Conservation (phyloP, 2,888 invertebrate genomes). For the Baronia brevicornis region DNA sequence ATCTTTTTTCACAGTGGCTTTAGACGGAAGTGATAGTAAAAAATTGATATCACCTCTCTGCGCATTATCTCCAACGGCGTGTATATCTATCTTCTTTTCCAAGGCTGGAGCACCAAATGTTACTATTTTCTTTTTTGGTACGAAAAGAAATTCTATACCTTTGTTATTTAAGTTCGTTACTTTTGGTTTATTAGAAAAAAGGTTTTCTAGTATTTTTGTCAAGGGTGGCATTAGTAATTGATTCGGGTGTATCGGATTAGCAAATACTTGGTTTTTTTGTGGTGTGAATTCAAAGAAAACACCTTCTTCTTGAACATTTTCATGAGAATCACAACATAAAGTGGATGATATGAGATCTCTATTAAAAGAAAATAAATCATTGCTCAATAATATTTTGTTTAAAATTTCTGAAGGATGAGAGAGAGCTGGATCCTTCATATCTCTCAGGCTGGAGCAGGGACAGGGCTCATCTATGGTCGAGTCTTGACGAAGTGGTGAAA, state of each 20-base stretch:
- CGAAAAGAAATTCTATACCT: constrained; percentile 49
- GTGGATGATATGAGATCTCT: constrained; percentile 39
- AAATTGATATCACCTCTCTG: constrained; percentile 33
- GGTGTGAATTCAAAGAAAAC: constrained; percentile 43
- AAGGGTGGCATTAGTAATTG: constrained; percentile 30
- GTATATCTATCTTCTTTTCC: constrained; percentile 32
- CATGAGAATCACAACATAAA: constrained; percentile 55
- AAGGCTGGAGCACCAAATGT: constrained; percentile 13
- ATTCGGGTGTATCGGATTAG: constrained; percentile 16
- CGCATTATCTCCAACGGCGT: constrained; percentile 47
- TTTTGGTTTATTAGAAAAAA: constrained; percentile 27
- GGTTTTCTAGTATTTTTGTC: constrained; percentile 28
- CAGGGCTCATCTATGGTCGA: constrained; percentile 37
- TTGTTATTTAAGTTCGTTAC: constrained; percentile 28
- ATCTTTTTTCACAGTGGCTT: constrained; percentile 42
- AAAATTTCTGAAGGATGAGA: constrained; percentile 40
- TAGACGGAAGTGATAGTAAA: constrained; percentile 19
- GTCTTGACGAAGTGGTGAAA: constrained; percentile 24
- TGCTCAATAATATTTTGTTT: constrained; percentile 43
- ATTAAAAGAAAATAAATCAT: constrained; percentile 40
- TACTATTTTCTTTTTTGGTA: constrained; percentile 46
- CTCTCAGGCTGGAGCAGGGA: constrained; percentile 38
- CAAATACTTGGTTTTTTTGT: constrained; percentile 23
- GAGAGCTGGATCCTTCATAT: constrained; percentile 30
- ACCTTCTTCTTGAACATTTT: constrained; percentile 44